Conservation (phyloP, 2,797 vertebrate species). For the Pantherophis alleghaniensis region DNA sequence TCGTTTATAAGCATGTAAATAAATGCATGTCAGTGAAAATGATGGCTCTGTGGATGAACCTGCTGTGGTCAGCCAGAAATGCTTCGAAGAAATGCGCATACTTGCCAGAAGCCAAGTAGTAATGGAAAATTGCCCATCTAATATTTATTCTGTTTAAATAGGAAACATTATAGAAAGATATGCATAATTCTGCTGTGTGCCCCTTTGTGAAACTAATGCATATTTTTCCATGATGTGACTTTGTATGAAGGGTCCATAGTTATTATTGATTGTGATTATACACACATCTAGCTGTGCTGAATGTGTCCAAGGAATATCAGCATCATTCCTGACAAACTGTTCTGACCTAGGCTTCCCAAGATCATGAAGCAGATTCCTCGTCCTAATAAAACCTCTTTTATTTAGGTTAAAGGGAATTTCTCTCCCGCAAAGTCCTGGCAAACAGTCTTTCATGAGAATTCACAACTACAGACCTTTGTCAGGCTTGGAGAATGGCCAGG, state of each 20-base stretch:
- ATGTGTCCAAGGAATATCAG: not conserved
- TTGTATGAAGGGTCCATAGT: not conserved
- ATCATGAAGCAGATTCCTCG: no score
- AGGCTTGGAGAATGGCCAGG: no score
- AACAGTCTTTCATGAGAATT: no score
- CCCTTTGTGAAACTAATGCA: not conserved
- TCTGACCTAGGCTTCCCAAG: no score
- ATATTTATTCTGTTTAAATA: constrained; percentile 14
- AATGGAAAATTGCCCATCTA: not conserved
- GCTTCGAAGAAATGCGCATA: not conserved
- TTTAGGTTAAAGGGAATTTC: no score
- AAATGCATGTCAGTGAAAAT: constrained; percentile 7
- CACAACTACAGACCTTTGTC: no score
- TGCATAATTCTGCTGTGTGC: not conserved
- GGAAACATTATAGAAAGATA: not conserved
- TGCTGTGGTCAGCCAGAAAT: constrained; percentile 6
- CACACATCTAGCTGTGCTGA: not conserved
- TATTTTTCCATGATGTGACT: not conserved
- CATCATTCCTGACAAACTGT: not conserved
- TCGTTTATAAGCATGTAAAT: constrained; percentile 4
- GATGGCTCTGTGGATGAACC: constrained; percentile 2
- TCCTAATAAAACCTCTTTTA: no score
- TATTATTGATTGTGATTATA: not conserved
- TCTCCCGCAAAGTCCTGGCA: no score
- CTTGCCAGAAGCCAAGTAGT: constrained; percentile 22